phyloP scores from a whole-genome alignment of 2,888 invertebrate genomes.

The Entomobrya multifasciata region DNA sequence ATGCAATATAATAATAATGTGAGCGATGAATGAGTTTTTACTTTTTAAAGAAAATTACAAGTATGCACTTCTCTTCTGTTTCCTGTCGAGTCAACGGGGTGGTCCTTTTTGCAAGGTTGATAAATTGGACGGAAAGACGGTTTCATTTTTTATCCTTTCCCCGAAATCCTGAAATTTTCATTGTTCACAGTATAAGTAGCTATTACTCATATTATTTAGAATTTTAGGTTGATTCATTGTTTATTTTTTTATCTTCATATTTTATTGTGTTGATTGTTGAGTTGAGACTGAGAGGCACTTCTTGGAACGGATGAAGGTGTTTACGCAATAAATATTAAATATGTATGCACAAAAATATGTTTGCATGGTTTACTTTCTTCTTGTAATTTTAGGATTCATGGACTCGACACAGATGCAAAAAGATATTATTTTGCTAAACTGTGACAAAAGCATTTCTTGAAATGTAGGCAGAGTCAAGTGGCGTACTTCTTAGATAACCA shows the following conservation, averaged over 20 bases:
- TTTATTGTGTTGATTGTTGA: too few relatives aligned
- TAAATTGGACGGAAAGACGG: slow-evolving; percentile 37
- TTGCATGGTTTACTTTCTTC: neutral
- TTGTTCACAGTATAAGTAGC: neutral
- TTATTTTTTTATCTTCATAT: neutral
- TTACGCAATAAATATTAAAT: slow-evolving; percentile 14
- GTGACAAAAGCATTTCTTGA: neutral
- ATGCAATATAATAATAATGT: neutral
- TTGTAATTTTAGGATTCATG: neutral
- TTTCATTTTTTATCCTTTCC: slow-evolving; percentile 51
- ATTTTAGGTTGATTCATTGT: neutral
- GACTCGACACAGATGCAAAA: neutral
- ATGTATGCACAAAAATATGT: neutral
- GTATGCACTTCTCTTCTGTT: slow-evolving; percentile 20
- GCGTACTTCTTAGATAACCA: slow-evolving; percentile 35
- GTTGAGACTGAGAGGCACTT: neutral
- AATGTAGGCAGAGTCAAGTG: too few relatives aligned
- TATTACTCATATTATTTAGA: too few relatives aligned
- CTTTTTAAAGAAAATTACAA: neutral
- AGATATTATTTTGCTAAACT: neutral
- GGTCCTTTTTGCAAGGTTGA: neutral
- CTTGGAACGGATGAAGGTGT: slow-evolving; percentile 18
- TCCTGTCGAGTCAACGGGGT: neutral
- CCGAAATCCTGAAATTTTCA: slow-evolving; percentile 18
- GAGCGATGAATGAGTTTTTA: neutral